Evolutionary conservation across 2,888 invertebrate genomes (phyloP).

Genomic region (Ophonus ardosiacus): DNA sequence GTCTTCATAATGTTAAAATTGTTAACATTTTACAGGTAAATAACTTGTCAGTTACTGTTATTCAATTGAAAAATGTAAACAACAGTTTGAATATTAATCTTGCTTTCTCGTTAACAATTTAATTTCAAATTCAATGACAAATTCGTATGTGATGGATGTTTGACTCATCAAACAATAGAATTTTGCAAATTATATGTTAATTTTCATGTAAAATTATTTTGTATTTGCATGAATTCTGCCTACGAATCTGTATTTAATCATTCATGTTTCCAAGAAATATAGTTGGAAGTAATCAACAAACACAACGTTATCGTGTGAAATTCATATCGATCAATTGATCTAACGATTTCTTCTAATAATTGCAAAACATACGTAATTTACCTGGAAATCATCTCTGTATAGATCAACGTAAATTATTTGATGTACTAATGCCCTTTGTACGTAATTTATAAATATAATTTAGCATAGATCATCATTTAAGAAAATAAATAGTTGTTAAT

Average conservation of each 20-base stretch:
- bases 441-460: conserved; percentile 6
- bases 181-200: conserved; percentile 15
- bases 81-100: not conserved
- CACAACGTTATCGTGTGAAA: not conserved
- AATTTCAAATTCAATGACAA: conserved; percentile 24
- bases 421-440: conserved; percentile 19
- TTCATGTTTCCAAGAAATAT: not conserved
- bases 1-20: no score
- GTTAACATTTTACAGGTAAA: no score
- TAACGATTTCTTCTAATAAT: not conserved
- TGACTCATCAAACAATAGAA: conserved; percentile 4
- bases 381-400: not conserved
- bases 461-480: not conserved
- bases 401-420: conserved; percentile 13
- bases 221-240: not conserved
- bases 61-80: no score
- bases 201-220: conserved; percentile 1
- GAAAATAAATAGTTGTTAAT: conserved; percentile 37
- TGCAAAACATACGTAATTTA: not conserved
- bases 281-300: not conserved
- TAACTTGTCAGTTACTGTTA: no score
- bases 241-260: not conserved
- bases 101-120: conserved; percentile 8
- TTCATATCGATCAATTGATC: not conserved
- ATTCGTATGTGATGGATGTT: conserved; percentile 4